These are phyloP conservation scores for Radopholus similis DNA, from an alignment of 1,140 invertebrate genomes.

Conservation along the genomic window DNA sequence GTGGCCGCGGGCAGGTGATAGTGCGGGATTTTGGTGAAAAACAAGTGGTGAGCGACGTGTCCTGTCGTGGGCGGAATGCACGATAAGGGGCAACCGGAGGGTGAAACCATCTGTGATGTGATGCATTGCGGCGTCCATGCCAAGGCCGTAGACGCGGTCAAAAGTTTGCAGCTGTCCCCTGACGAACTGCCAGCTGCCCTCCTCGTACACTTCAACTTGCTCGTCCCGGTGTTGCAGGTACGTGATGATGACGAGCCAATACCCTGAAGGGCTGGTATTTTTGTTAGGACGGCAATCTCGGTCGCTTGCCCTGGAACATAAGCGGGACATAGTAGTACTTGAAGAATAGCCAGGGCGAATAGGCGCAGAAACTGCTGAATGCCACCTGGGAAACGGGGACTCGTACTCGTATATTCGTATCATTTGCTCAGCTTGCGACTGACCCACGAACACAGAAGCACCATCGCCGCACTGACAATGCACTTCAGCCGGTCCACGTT, in stretches of 20 bases:
- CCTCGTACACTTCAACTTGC: conserved; percentile 61
- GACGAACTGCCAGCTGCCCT: conserved; percentile 61
- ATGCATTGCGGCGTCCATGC: conserved; percentile 61
- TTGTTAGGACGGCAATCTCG: background rate
- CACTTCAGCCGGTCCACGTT: conserved; percentile 52
- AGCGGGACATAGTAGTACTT: conserved; percentile 61
- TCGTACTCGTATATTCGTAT: too few species aligned
- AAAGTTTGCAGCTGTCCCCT: conserved; percentile 62
- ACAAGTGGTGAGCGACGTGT: conserved; percentile 63
- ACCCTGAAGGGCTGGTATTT: conserved; percentile 15
- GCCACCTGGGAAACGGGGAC: conserved; percentile 30
- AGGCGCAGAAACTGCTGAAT: conserved; percentile 45
- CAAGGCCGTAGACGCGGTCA: conserved; percentile 61
- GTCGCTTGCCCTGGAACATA: conserved; percentile 54
- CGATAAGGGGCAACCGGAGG: background rate
- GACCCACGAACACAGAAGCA: conserved; percentile 40
- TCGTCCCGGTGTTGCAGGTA: conserved; percentile 62
- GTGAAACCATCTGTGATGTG: conserved; percentile 60
- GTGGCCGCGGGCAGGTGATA: conserved; percentile 63
- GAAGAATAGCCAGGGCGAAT: conserved; percentile 48
- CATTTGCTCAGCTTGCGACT: conserved; percentile 19
- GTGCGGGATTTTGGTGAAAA: conserved; percentile 62
- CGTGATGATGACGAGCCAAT: conserved; percentile 60
- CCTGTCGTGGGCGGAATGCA: too few species aligned
- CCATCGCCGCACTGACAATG: conserved; percentile 42